Conservation (phyloP, 2,797 vertebrate genomes). For the Dendrocincla fuliginosa region DNA sequence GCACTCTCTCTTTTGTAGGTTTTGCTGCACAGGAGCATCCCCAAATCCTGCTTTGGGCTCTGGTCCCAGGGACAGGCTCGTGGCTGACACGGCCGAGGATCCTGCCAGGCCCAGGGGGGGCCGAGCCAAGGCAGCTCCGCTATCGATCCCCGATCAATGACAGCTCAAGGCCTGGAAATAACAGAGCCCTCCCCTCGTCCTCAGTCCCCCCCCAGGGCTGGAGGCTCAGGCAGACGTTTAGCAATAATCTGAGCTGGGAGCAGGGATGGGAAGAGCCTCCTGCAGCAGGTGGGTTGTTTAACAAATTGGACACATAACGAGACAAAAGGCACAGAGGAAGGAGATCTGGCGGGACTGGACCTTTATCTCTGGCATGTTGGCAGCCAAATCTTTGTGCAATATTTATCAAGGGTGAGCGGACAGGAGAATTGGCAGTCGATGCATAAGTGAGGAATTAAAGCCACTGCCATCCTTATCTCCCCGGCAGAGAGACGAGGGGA, state of each 20-base stretch:
- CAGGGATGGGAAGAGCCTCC: neutral
- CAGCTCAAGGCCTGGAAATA: slow-evolving; percentile 44
- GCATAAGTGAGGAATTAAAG: slow-evolving; percentile 39
- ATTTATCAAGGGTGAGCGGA: slow-evolving; percentile 44
- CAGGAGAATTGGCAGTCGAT: slow-evolving; percentile 37
- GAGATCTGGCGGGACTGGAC: neutral
- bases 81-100: neutral
- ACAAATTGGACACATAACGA: neutral
- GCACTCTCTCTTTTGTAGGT: no score
- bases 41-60: neutral
- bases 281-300: slow-evolving; percentile 5
- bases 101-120: neutral
- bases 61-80: fast-evolving
- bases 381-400: slow-evolving; percentile 41
- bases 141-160: slow-evolving; percentile 51
- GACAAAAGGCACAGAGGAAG: slow-evolving; percentile 5
- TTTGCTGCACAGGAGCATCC: neutral
- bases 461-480: slow-evolving; percentile 33
- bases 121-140: neutral
- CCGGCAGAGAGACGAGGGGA: neutral
- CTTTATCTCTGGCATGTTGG: slow-evolving; percentile 33
- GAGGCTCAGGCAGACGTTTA: neutral
- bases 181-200: neutral
- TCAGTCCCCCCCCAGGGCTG: neutral
- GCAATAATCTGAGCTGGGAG: neutral